Conservation (phyloP, 2,797 vertebrate species). For the Dipus sagitta region DNA sequence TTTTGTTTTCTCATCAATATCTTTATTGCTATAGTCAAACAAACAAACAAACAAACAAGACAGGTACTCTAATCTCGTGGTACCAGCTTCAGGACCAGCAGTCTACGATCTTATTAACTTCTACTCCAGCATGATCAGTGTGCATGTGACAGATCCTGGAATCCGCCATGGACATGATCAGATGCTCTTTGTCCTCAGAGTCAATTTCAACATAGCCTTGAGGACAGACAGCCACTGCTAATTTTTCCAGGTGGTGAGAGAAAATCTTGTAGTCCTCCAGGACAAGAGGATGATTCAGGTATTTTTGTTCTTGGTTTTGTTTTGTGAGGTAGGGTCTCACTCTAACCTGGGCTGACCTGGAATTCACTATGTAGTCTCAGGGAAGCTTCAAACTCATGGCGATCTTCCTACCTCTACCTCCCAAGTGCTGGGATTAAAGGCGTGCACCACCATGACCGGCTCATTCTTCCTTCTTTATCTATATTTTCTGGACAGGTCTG, state of each 20-base stretch:
- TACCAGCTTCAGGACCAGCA: background rate
- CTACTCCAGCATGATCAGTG: background rate
- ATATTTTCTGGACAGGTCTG: too few relatives aligned
- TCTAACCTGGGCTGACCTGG: too few relatives aligned
- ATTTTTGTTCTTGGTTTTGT: background rate
- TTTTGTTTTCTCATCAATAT: slow-evolving; percentile 44
- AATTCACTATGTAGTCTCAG: too few relatives aligned
- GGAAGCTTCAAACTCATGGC: too few relatives aligned
- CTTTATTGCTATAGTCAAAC: slow-evolving; percentile 6
- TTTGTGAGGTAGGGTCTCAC: too few relatives aligned
- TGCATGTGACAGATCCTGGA: background rate
- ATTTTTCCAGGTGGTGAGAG: background rate
- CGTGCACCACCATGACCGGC: too few relatives aligned
- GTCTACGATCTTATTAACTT: background rate
- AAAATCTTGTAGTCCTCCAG: background rate
- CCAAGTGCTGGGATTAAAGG: too few relatives aligned
- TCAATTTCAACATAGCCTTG: background rate
- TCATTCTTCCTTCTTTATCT: too few relatives aligned
- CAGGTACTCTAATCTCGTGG: background rate
- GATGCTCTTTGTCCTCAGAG: background rate
- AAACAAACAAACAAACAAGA: background rate
- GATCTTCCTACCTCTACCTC: too few relatives aligned
- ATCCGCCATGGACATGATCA: background rate
- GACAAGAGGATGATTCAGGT: background rate
- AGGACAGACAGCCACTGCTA: background rate